Evolutionary conservation across 2,113 vertebrate genomes (phyloP).

Genomic region (Calonectris borealis): DNA sequence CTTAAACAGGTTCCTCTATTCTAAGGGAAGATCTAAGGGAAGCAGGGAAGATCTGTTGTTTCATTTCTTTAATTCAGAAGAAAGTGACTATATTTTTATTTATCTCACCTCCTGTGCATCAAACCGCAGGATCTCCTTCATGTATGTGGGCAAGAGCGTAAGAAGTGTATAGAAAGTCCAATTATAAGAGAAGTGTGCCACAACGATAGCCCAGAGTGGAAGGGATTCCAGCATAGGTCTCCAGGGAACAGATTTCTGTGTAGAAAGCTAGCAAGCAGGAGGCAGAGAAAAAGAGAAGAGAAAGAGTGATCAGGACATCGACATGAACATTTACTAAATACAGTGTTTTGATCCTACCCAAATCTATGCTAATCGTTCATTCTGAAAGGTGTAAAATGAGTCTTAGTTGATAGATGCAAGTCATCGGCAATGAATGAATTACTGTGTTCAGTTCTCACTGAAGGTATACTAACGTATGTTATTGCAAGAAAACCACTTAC

Average conservation of each 20-base stretch:
- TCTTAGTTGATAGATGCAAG: not conserved
- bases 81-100: not conserved
- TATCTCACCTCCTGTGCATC: conserved; percentile 89
- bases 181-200: conserved; percentile 96
- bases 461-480: not conserved
- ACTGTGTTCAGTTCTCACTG: not conserved
- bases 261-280: conserved; percentile 74
- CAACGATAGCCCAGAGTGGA: conserved; percentile 91
- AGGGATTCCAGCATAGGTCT: conserved; percentile 81
- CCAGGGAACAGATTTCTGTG: conserved; percentile 86
- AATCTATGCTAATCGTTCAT: not conserved
- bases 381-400: not conserved
- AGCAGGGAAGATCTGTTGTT: not conserved
- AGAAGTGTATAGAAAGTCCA: conserved; percentile 98
- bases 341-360: not conserved
- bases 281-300: not conserved
- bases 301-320: not conserved
- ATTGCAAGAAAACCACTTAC: not conserved
- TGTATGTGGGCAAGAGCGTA: conserved; percentile 94
- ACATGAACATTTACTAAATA: not conserved
- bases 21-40: not conserved
- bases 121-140: conserved; percentile 92
- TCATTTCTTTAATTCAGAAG: not conserved
- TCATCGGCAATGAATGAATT: not conserved
- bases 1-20: not conserved